Evolutionary conservation across 2,888 invertebrate genomes (phyloP).

Genomic region (Pecten maximus): DNA sequence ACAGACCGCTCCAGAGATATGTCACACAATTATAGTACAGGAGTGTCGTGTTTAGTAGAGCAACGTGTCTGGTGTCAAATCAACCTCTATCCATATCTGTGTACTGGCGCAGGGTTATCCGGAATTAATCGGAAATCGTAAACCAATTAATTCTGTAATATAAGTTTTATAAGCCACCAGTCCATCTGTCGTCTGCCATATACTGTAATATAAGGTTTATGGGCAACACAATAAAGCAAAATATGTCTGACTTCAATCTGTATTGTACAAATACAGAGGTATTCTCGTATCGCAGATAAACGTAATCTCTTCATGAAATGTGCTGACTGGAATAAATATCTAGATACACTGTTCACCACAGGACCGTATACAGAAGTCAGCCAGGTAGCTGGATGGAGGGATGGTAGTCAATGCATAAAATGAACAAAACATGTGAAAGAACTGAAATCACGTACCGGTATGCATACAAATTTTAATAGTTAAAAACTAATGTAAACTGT

Average conservation of each 20-base stretch:
- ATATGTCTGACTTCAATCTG: neutral
- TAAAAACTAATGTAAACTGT: no score
- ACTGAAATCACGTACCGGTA: no score
- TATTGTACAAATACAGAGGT: neutral
- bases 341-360: neutral
- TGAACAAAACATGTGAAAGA: no score
- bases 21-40: neutral
- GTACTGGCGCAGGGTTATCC: neutral
- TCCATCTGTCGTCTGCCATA: conserved; percentile 1
- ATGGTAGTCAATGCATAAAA: no score
- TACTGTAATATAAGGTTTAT: neutral
- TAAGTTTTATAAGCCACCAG: neutral
- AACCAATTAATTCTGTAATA: neutral
- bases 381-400: no score
- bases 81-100: neutral
- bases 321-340: neutral
- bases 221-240: neutral
- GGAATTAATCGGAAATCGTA: neutral
- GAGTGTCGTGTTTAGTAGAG: neutral
- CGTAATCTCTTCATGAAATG: neutral
- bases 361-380: no score
- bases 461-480: no score
- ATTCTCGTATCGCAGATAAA: neutral
- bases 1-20: neutral
- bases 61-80: neutral